These are phyloP conservation scores for Geococcyx californianus DNA, from an alignment of 2,113 vertebrate species.

Conservation along the genomic window DNA sequence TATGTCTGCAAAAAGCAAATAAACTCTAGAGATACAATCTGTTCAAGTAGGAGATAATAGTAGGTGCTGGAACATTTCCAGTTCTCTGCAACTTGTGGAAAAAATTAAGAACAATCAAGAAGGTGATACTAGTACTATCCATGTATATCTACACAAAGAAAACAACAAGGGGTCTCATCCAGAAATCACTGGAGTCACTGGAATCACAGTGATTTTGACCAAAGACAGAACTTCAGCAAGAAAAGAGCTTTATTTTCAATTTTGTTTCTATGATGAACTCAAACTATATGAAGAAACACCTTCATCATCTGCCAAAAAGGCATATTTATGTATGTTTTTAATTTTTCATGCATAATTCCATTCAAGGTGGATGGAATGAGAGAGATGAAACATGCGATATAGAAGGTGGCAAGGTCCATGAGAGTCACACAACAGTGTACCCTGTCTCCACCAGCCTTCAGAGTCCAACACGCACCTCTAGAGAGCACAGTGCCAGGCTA, in stretches of 20 bases:
- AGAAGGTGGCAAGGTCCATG: neutral
- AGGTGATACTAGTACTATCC: neutral
- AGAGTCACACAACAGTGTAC: neutral
- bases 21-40: slow-evolving; percentile 11
- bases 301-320: neutral
- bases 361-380: neutral
- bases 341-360: slow-evolving; percentile 15
- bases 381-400: neutral
- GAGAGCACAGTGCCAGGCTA: neutral
- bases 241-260: neutral
- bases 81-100: neutral
- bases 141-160: neutral
- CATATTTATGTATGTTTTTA: neutral
- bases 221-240: neutral
- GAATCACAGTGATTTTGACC: neutral
- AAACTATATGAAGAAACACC: neutral
- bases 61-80: neutral
- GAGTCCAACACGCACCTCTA: neutral
- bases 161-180: neutral
- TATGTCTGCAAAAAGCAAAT: neutral
- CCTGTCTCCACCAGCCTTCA: neutral
- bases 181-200: neutral
- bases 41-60: neutral
- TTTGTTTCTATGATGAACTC: neutral
- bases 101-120: neutral